Evolutionary conservation across 2,888 invertebrate species (phyloP).

Genomic region (Amorpha juglandis): DNA sequence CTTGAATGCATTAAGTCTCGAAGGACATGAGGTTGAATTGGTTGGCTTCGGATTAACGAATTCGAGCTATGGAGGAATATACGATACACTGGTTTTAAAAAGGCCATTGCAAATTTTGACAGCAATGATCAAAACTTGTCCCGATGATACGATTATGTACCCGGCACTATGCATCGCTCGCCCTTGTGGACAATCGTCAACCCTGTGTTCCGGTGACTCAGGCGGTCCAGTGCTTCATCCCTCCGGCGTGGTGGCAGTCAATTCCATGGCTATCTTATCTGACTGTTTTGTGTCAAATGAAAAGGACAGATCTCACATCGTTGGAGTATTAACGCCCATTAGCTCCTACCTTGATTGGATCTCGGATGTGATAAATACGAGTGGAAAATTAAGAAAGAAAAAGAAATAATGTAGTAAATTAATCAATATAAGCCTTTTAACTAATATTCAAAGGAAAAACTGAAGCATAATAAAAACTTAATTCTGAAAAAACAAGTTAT

Average conservation of each 20-base stretch:
- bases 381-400: not conserved
- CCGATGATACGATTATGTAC: not conserved
- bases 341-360: constrained; percentile 27
- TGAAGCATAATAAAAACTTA: not conserved
- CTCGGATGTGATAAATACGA: not conserved
- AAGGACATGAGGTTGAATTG: constrained; percentile 13
- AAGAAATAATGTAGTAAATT: too few relatives aligned
- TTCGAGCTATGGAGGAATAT: not conserved
- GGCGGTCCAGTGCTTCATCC: constrained; percentile 27
- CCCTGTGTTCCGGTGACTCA: constrained; percentile 28
- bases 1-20: constrained; percentile 5
- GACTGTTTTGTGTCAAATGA: constrained; percentile 11
- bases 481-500: not conserved
- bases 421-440: too few relatives aligned
- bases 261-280: constrained; percentile 1
- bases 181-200: constrained; percentile 1
- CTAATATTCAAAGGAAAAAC: too few relatives aligned
- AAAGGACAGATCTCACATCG: not conserved
- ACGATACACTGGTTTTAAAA: constrained; percentile 19
- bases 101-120: constrained; percentile 27
- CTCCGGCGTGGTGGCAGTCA: constrained; percentile 27
- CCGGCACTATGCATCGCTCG: constrained; percentile 28
- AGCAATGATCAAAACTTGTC: constrained; percentile 17
- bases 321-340: constrained; percentile 18
- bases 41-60: constrained; percentile 21